A percentile compares a stretch with the other conserved stretches of the same genome.
phyloP scores from a whole-genome alignment of 1,140 invertebrate species.

The Bombus waltoni region DNA sequence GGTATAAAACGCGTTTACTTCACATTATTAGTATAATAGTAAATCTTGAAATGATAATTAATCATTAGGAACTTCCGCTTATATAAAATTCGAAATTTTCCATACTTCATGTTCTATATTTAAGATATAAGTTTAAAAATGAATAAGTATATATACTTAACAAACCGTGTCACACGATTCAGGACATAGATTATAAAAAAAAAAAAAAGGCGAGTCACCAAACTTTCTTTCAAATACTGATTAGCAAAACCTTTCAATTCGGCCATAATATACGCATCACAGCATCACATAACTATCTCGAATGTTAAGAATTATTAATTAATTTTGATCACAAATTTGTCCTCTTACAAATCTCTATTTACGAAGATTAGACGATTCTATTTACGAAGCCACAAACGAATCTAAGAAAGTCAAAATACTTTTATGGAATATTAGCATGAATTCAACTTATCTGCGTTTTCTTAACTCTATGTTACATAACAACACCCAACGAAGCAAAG shows the following conservation, averaged over 20 bases:
- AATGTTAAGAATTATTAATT: background rate
- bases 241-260: conserved; percentile 14
- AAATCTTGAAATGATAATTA: background rate
- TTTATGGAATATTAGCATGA: background rate
- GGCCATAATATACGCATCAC: no score
- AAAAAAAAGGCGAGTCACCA: background rate
- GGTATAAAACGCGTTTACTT: conserved; percentile 14
- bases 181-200: conserved; percentile 7
- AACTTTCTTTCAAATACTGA: conserved; percentile 12
- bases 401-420: background rate
- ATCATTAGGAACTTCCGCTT: background rate
- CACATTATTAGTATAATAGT: background rate
- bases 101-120: background rate
- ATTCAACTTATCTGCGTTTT: background rate
- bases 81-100: background rate
- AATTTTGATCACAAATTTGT: background rate
- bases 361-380: background rate
- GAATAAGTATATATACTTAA: background rate
- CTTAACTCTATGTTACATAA: conserved; percentile 1
- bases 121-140: conserved; percentile 6
- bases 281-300: background rate
- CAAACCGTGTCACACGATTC: conserved; percentile 14
- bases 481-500: background rate
- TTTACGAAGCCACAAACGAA: conserved; percentile 23
- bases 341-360: background rate